Conservation (phyloP, 30 jellyfish, hydroid and myxozoan genomes). For the Turritopsis rubra region DNA sequence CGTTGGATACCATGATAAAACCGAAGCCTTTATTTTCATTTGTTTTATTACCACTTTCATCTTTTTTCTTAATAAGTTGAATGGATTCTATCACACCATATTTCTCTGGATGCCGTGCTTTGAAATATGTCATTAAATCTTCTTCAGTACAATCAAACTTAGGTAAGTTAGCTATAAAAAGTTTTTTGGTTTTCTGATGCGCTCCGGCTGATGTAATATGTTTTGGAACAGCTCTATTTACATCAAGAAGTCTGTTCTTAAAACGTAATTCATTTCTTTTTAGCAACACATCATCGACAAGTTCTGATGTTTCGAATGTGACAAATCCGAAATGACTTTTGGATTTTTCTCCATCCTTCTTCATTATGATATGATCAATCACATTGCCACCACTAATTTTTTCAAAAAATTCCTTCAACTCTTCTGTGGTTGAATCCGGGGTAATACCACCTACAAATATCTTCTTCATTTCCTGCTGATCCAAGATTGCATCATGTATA, state of each 20-base stretch:
- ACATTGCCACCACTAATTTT: slow-evolving; percentile 22
- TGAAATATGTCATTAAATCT: slow-evolving; percentile 21
- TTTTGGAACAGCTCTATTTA: slow-evolving; percentile 38
- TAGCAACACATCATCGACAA: slow-evolving; percentile 37
- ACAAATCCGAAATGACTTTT: slow-evolving; percentile 43
- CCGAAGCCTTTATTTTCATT: slow-evolving; percentile 42
- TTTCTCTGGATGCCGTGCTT: slow-evolving; percentile 15
- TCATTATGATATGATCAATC: slow-evolving; percentile 26
- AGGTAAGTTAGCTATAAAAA: slow-evolving; percentile 38
- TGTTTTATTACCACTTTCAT: slow-evolving; percentile 25
- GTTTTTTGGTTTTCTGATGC: slow-evolving; percentile 44
- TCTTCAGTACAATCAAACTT: slow-evolving; percentile 32
- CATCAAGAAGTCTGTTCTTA: slow-evolving; percentile 27
- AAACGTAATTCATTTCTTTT: slow-evolving; percentile 31
- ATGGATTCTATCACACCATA: slow-evolving; percentile 34
- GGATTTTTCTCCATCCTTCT: slow-evolving; percentile 27
- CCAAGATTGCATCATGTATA: slow-evolving; percentile 27
- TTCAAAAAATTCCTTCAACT: slow-evolving; percentile 31
- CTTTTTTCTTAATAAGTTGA: slow-evolving; percentile 36
- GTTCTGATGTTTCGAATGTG: slow-evolving; percentile 41
- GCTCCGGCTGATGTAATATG: slow-evolving; percentile 31
- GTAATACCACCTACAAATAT: slow-evolving; percentile 45
- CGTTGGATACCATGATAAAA: slow-evolving; percentile 32
- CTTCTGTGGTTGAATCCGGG: slow-evolving; percentile 31
- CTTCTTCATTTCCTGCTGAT: slow-evolving; percentile 33